Evolutionary conservation across 1,140 invertebrate genomes (phyloP), one percentile per base, ranked within the genome.

Genomic region (Charaxes varanes): DNA sequence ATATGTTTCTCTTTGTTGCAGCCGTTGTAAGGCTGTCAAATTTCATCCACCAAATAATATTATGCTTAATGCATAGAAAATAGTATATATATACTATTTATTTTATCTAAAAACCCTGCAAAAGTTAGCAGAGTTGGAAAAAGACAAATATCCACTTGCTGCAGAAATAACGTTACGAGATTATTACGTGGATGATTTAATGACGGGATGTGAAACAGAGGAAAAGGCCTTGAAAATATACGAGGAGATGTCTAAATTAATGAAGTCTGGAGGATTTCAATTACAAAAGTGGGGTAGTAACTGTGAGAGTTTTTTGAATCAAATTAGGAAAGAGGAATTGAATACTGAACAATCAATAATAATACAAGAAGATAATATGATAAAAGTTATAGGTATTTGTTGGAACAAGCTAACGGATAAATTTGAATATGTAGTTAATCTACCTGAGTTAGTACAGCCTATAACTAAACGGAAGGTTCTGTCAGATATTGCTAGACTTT

Each of bases 101-200:
- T n/a, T n/a, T n/a, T n/a, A n/a, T n/a, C n/a, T n/a, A n/a, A 52
- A 47, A 31, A 28, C 34, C 3, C 21, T 63, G 10, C 47, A 52
- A 14, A 35, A 22, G 34, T 14, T 85, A 6, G 68, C 68, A 34
- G 32, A 62, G 27, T 54, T 68, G 17, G 60, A 69, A 47, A 36
- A 34, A 10, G 4, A 49, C 1, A 42, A 52, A 4, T 64, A 52
- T 48, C 57, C 50, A 28, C 7, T 36, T 28, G 62, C 54, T 6
- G 30, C 43, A 14, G 24, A 47, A 17, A 61, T 64, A 13, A 52
- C 64, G 2, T 27, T 12, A 34, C 34, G 43, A 26, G 62, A 76
- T 16, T 70, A 71, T 31, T 84, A 70, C 31, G 47, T 83, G 6
- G 80, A 85, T 41, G 73, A 85, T 42, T 8, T 70, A 0, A 41